Conservation (phyloP, 2,113 vertebrate genomes). For the Sphaerodactylus townsendi region DNA sequence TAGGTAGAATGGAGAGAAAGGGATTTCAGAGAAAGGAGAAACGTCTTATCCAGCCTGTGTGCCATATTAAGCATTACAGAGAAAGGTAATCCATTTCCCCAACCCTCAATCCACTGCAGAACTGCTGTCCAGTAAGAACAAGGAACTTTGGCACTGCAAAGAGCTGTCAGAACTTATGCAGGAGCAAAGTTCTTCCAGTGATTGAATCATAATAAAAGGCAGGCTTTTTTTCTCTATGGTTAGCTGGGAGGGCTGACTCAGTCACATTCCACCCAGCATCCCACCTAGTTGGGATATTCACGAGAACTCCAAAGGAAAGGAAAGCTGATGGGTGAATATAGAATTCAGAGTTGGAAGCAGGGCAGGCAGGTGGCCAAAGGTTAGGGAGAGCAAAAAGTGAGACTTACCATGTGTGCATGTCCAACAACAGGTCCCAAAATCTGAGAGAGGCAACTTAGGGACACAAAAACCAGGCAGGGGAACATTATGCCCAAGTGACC, state of each 20-base stretch:
- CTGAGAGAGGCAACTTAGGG: background rate
- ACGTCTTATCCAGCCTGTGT: background rate
- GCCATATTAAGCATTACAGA: background rate
- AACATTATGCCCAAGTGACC: background rate
- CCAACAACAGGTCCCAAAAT: background rate
- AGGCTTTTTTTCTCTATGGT: too few relatives aligned
- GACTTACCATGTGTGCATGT: background rate
- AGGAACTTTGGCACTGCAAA: too few relatives aligned
- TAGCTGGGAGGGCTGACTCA: too few relatives aligned
- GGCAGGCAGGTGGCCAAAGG: background rate
- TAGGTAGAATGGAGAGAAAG: background rate
- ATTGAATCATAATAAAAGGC: background rate
- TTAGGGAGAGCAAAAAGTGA: background rate
- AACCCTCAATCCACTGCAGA: too few relatives aligned
- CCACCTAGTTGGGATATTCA: too few relatives aligned
- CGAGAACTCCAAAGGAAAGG: too few relatives aligned
- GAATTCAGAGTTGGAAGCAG: too few relatives aligned
- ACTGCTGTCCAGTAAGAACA: too few relatives aligned
- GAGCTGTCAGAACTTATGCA: background rate
- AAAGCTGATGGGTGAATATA: too few relatives aligned
- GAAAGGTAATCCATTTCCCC: too few relatives aligned
- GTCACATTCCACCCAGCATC: too few relatives aligned
- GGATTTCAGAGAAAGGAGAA: background rate
- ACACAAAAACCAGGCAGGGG: background rate
- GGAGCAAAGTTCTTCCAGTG: background rate